A percentile compares a stretch with the other conserved stretches of the same genome.
Conservation (phyloP, 2,888 invertebrate genomes). For the Xestia xanthographa region DNA sequence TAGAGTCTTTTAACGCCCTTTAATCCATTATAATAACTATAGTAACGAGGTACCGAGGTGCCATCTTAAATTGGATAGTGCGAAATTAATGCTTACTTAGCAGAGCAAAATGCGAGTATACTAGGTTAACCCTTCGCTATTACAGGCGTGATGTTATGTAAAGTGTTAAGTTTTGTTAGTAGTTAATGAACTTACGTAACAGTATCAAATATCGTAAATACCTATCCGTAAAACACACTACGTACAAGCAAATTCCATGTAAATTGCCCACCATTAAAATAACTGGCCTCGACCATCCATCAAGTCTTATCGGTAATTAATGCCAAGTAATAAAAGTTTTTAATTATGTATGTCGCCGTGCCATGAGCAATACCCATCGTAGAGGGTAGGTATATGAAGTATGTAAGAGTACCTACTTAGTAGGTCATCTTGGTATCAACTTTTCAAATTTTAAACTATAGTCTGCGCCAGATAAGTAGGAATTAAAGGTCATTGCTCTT, state of each 20-base stretch:
- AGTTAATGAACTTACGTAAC: slow-evolving; percentile 24
- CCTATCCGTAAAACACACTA: slow-evolving; percentile 22
- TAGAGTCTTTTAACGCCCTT: no score
- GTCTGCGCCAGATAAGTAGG: no score
- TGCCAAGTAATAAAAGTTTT: slow-evolving; percentile 47
- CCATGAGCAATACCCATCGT: slow-evolving; percentile 43
- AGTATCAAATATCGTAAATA: slow-evolving; percentile 38
- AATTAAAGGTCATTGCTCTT: no score
- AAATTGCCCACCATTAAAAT: slow-evolving; percentile 57
- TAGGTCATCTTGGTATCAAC: background rate
- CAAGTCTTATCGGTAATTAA: slow-evolving; percentile 58
- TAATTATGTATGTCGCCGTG: slow-evolving; percentile 40
- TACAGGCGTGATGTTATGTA: background rate
- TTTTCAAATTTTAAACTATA: no score
- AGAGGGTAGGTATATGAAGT: background rate
- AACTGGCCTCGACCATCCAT: slow-evolving; percentile 47
- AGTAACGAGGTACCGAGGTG: no score
- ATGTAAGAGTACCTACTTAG: no score
- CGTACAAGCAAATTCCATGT: slow-evolving; percentile 40
- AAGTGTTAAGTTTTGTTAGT: background rate
- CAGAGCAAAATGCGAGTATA: background rate
- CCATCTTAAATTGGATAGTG: no score
- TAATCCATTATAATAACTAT: no score
- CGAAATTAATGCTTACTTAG: background rate
- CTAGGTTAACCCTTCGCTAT: background rate